phyloP scores from a whole-genome alignment of 2,113 vertebrate species.

The Sapajus apella region DNA sequence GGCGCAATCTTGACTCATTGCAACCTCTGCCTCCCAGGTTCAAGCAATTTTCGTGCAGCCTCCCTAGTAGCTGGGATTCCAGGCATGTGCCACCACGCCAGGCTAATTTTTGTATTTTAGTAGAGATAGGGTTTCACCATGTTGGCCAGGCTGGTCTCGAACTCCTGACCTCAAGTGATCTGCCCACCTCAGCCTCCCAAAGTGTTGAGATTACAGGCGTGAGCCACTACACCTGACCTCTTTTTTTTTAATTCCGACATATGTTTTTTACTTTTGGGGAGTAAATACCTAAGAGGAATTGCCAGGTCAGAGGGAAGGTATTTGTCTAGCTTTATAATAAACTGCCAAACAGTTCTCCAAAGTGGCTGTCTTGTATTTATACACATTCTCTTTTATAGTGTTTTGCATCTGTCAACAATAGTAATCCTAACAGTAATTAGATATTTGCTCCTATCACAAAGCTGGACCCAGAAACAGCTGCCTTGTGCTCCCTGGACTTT shows the following conservation, averaged over 20 bases:
- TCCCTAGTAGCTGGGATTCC: no score
- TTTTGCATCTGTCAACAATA: not conserved
- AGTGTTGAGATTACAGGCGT: no score
- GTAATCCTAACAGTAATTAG: not conserved
- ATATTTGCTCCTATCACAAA: not conserved
- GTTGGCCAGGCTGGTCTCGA: no score
- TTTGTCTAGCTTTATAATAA: not conserved
- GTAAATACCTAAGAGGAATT: not conserved
- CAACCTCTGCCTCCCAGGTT: no score
- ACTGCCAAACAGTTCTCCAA: not conserved
- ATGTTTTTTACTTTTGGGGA: not conserved
- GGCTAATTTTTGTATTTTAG: no score
- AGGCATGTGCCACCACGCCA: no score
- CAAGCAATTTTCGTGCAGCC: no score
- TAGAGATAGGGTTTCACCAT: no score
- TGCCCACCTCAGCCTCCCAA: no score
- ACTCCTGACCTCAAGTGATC: no score
- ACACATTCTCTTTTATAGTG: not conserved
- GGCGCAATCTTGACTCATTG: no score
- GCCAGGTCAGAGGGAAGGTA: not conserved
- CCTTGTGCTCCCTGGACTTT: not conserved
- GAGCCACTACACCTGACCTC: no score
- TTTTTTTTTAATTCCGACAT: not conserved
- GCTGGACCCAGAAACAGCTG: not conserved
- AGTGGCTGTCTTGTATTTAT: not conserved